phyloP scores from a whole-genome alignment of 2,797 vertebrate species.

The Enteromius radiatus region DNA sequence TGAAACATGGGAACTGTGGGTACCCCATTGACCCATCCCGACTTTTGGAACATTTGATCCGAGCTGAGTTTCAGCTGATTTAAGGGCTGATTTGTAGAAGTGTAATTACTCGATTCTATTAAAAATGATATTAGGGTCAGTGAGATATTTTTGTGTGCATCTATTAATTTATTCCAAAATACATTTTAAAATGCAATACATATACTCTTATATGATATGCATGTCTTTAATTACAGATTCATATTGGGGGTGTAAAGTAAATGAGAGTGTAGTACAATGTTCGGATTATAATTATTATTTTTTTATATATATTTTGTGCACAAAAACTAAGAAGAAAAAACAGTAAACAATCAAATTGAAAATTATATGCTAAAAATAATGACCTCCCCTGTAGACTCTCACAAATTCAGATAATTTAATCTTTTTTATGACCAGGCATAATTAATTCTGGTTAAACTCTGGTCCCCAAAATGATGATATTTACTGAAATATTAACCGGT shows the following conservation, averaged over 20 bases:
- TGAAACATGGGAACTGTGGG: constrained; percentile 24
- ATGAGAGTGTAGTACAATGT: neutral
- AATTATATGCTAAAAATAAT: neutral
- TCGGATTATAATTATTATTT: neutral
- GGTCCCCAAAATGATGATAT: neutral
- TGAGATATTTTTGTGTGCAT: neutral
- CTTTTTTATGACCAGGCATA: neutral
- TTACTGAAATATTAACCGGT: neutral
- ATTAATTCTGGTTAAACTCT: neutral
- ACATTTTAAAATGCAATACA: neutral
- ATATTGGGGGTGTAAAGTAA: neutral
- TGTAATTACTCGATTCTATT: neutral
- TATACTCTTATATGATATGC: neutral
- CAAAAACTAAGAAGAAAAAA: neutral
- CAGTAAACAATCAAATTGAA: neutral
- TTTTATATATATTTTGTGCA: neutral
- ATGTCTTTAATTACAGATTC: neutral
- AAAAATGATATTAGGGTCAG: neutral
- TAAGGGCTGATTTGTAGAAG: neutral
- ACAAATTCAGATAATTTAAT: neutral
- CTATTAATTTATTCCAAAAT: neutral
- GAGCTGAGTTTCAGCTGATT: neutral
- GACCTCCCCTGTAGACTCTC: neutral
- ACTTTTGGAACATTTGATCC: neutral
- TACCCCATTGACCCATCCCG: neutral